phyloP scores from a whole-genome alignment of 2,888 invertebrate species.

The Salpingus planirostris region DNA sequence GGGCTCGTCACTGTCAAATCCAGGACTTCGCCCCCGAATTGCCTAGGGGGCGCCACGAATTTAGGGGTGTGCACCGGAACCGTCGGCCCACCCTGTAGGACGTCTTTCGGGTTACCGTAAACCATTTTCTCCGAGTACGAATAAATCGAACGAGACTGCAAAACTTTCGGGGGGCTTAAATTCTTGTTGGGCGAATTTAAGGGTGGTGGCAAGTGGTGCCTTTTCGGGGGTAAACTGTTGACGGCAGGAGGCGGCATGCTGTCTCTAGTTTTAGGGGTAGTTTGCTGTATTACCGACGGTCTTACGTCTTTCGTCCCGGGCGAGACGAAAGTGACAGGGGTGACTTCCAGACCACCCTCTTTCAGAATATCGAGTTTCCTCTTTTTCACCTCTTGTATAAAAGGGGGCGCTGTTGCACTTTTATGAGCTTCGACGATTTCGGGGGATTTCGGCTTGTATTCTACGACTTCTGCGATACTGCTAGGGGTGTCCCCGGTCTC shows the following conservation, averaged over 20 bases:
- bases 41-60: slow-evolving; percentile 34
- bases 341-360: slow-evolving; percentile 67
- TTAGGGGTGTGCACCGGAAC: slow-evolving; percentile 41
- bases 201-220: slow-evolving; percentile 33
- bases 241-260: slow-evolving; percentile 30
- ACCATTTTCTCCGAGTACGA: slow-evolving; percentile 55
- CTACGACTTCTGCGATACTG: slow-evolving; percentile 16
- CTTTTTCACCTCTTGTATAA: slow-evolving; percentile 46
- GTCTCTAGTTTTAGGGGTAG: slow-evolving; percentile 17
- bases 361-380: slow-evolving; percentile 66
- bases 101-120: slow-evolving; percentile 66
- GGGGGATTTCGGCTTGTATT: slow-evolving; percentile 50
- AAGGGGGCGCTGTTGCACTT: slow-evolving; percentile 20
- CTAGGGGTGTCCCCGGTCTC: slow-evolving; percentile 23
- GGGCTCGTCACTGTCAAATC: slow-evolving; percentile 54
- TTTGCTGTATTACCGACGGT: slow-evolving; percentile 35
- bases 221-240: slow-evolving; percentile 31
- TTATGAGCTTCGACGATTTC: slow-evolving; percentile 50
- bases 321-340: slow-evolving; percentile 47
- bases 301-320: slow-evolving; percentile 28
- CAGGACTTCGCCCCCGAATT: slow-evolving; percentile 48
- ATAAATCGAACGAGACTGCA: slow-evolving; percentile 58
- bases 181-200: slow-evolving; percentile 17
- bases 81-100: slow-evolving; percentile 18
- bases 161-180: slow-evolving; percentile 47